A percentile compares a stretch with the other conserved stretches of the same genome.
phyloP scores from a whole-genome alignment of 1,140 invertebrate species.

The Calliopsis andreniformis region DNA sequence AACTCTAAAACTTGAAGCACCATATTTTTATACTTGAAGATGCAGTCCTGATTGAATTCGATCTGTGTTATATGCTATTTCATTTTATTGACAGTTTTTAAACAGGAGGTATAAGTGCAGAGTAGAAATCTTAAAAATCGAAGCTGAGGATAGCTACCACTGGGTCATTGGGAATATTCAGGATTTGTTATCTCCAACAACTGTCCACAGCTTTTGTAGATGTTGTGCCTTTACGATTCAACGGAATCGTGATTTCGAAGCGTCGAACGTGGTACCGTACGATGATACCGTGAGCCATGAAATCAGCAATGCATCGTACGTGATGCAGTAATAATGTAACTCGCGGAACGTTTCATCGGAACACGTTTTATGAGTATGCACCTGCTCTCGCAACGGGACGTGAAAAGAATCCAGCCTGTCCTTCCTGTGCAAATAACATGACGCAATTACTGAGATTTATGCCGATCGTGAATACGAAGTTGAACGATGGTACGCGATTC shows the following conservation, averaged over 20 bases:
- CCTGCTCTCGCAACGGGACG: slow-evolving; percentile 52
- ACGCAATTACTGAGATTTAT: slow-evolving; percentile 41
- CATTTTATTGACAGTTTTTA: too few species aligned
- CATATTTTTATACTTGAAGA: too few species aligned
- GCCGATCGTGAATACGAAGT: background rate
- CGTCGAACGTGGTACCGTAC: slow-evolving; percentile 1
- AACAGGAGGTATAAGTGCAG: too few species aligned
- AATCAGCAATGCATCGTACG: slow-evolving; percentile 29
- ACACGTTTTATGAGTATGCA: slow-evolving; percentile 52
- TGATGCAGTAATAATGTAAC: slow-evolving; percentile 53
- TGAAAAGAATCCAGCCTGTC: slow-evolving; percentile 43
- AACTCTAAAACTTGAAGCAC: too few species aligned
- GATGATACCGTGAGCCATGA: slow-evolving; percentile 4
- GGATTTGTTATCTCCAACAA: too few species aligned
- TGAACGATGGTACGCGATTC: background rate
- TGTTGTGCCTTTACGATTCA: slow-evolving; percentile 1
- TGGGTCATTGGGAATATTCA: too few species aligned
- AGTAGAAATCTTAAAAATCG: too few species aligned
- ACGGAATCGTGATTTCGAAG: slow-evolving; percentile 18
- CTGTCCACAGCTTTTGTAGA: too few species aligned
- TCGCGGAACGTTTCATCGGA: slow-evolving; percentile 48
- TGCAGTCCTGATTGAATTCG: too few species aligned
- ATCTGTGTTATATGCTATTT: too few species aligned
- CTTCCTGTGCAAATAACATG: slow-evolving; percentile 11
- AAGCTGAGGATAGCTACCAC: too few species aligned